Evolutionary conservation across 2,797 vertebrate genomes (phyloP).

Genomic region (Sebastes reedi): DNA sequence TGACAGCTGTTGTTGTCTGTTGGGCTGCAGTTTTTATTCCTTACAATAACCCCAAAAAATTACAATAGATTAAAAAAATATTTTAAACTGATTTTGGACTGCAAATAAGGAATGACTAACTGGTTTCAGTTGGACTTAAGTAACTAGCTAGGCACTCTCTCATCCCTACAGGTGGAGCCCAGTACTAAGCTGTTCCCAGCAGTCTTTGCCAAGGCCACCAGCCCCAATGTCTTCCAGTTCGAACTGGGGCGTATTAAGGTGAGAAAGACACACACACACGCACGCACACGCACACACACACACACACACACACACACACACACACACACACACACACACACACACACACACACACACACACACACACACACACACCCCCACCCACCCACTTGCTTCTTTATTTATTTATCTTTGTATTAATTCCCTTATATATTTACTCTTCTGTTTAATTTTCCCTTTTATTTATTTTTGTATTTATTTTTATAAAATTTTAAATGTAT

Average conservation of each 20-base stretch:
- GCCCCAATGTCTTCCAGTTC: conserved; percentile 95
- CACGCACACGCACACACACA: not conserved
- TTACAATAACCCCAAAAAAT: not conserved
- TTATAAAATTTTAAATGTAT: accelerated
- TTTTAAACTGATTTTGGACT: not conserved
- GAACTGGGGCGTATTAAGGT: conserved; percentile 95
- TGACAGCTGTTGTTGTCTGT: too few relatives aligned
- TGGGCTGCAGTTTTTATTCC: not conserved
- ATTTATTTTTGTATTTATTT: too few relatives aligned
- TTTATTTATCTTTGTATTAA: too few relatives aligned
- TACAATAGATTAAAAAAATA: not conserved
- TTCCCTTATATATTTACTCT: too few relatives aligned
- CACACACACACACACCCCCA: not conserved
- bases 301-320: not conserved
- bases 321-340: not conserved
- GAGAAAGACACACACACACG: conserved; percentile 7
- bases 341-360: too few relatives aligned
- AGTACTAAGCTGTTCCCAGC: conserved; percentile 96
- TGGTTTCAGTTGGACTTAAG: not conserved
- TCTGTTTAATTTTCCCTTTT: too few relatives aligned
- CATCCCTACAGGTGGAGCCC: conserved; percentile 88
- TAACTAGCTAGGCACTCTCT: not conserved
- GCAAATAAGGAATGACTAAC: not conserved
- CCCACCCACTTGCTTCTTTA: too few relatives aligned
- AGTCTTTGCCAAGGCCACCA: conserved; percentile 95